Base-by-base conservation (phyloP, 2,888 invertebrate genomes). In the Pseudococcus longispinus region DNA sequence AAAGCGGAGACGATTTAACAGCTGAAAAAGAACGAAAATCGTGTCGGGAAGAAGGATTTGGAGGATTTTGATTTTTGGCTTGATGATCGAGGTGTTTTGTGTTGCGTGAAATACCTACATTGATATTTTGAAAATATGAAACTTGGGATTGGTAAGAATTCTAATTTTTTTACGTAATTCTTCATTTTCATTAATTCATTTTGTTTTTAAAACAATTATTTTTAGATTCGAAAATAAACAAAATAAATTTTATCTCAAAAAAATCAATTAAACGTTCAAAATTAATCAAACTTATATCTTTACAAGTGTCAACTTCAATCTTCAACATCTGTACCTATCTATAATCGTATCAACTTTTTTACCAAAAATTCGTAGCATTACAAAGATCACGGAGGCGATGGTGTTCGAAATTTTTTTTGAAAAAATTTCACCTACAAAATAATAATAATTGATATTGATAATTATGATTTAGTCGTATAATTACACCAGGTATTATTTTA, bases 361-460 rank as follows among this genome's bases (percentile, higher is more conserved):
- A n/a, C 23, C 23, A 23, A 23, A 70, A 29, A 70, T 9, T 29
- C 29, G 15, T 70, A 9, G 29, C 29, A 23, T 70, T 29, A 29
- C 13, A 13, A 26, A 11, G 26, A 65, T 65, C 13, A 18, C 70
- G 18, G 5, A 29, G 29, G 29, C 29, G 6, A 9, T 70, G 23
- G 23, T 9, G 1, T 60, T 18, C 15, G 2, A 29, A 70, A 29
- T 70, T 65, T 65, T 26, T 65, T 26, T 26, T 29, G 29, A 65
- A 70, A 70, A 70, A 29, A 70, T 70, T 70, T 70, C 70, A 70
- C 70, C 70, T 70, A 29, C 29, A 70, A 70, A 70, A 70, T 65
- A 15, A 29, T 2, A 70, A 70, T 70, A 70, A 70, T 70, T 32
- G 29, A 32, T n/a, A n/a, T n/a, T 70, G 5, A 26, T 23, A 26